Evolutionary conservation across 1,140 invertebrate species (phyloP), one percentile per base, ranked within the genome.

Genomic region (Trichonephila inaurata): DNA sequence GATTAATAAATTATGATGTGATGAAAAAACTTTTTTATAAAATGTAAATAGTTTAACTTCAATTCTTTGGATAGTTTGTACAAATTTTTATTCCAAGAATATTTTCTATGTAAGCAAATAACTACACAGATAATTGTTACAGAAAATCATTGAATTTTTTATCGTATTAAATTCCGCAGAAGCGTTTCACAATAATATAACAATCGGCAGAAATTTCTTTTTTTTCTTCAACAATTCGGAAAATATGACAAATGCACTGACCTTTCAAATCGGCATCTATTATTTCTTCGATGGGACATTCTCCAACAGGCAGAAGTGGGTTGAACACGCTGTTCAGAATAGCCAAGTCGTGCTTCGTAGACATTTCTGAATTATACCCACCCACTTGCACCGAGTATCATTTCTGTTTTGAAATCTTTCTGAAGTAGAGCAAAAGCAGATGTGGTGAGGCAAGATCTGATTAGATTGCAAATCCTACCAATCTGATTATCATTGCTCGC

Each of bases 241-340:
- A 21, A 1, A n/a, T 66, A 66, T 24, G 4, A 69, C 66, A 77
- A 40, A 77, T 0, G 28, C 28, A 14, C 61, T 60, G 88, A 95
- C 93, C 94, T 94, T 94, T 94, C 87, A 95, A 94, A 51, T 95
- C 94, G 28, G 94, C 91, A 14, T 94, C 87, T 33, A 95, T 94
- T 66, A 94, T 94, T 14, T 95, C 94, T 24, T 95, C 95, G 44
- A 95, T 94, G 18, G 95, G 94, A 85, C 95, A 94, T 94, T 96
- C 95, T 21, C 95, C 95, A n/a, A 95, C 94, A 1, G 96, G 96
- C 81, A 96, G 95, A 21, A 97, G 93, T 51, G 97, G 97, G 95
- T 97, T 97, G 91, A 97, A 97, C 94, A 97, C 97, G 72, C 95
- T 95, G 92, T 97, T 96, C 51, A 97, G 95, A 94, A 97, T 96